phyloP scores from a whole-genome alignment of 2,797 vertebrate genomes.

The Tarsius wallacei region DNA sequence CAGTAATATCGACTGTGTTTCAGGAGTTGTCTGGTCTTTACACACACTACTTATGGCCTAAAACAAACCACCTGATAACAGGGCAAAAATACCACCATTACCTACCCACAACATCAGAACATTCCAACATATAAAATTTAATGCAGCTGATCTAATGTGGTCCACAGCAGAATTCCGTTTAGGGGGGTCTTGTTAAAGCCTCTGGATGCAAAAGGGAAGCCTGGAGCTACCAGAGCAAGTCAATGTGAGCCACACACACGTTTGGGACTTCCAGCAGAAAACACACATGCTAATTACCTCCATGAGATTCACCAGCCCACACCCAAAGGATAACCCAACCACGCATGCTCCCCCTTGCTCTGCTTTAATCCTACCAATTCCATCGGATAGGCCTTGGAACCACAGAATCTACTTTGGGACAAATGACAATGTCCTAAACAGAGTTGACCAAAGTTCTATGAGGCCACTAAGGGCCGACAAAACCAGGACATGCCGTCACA shows the following conservation, averaged over 20 bases:
- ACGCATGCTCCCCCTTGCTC: background rate
- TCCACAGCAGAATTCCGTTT: background rate
- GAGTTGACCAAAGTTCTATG: background rate
- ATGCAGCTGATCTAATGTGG: background rate
- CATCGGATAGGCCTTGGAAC: background rate
- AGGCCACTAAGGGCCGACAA: background rate
- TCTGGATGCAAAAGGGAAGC: background rate
- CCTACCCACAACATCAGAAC: background rate
- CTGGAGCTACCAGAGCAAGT: background rate
- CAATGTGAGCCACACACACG: accelerated
- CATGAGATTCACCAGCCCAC: background rate
- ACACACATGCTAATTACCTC: accelerated
- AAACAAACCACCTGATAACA: background rate
- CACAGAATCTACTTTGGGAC: background rate
- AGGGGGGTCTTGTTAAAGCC: background rate
- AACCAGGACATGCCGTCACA: accelerated
- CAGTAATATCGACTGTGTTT: background rate
- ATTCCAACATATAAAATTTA: background rate
- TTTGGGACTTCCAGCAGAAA: background rate
- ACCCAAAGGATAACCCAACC: background rate
- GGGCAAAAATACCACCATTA: background rate
- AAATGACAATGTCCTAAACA: background rate
- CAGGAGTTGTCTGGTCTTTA: background rate
- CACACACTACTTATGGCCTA: background rate
- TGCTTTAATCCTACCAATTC: background rate